Evolutionary conservation across 2,113 vertebrate genomes (phyloP), one percentile per base, ranked within the genome.

Genomic region (Copsychus sechellarum): DNA sequence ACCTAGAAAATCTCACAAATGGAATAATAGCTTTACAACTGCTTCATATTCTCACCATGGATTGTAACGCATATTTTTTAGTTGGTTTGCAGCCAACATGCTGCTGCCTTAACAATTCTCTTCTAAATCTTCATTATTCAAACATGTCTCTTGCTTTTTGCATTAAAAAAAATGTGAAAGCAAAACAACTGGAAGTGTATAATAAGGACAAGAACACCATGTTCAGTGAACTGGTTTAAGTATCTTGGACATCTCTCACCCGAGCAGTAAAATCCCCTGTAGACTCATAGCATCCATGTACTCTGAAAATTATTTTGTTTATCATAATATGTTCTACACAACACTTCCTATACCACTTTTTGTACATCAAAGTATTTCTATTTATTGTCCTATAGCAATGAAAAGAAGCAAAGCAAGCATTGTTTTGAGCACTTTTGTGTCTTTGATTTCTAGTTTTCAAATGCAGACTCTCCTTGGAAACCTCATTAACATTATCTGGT

Each of bases 61-160:
- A 73, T 88, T 36, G 20, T 56, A 81, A 86, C 15, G 11, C 70
- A 6, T 58, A 69, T 86, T 77, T 92, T 92, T 90, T 16, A 70
- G 56, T 25, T 91, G 90, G 33, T 94, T 86, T 86, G 85, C 73
- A 90, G 95, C 92, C 95, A 96, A 34, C 47, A 6, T 83, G 47
- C 90, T 92, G 89, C 92, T 95, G 79, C 64, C 82, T 91, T 93
- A 87, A 69, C 62, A 82, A 78, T 94, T 93, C 95, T 66, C 79
- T 81, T 81, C 82, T 62, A 48, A 92, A 74, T 70, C 81, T 66
- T 90, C 50, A 66, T 91, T 95, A 72, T 91, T 92, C 84, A 91
- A 69, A 89, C 28, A 17, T 42, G 26, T 81, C 70, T 92, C 8
- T 40, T 88, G 66, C 53, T 87, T 66, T 82, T 69, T 34, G 33